These are phyloP conservation scores for Calameuta pallipes DNA, from an alignment of 2,888 invertebrate genomes.

Conservation along the genomic window DNA sequence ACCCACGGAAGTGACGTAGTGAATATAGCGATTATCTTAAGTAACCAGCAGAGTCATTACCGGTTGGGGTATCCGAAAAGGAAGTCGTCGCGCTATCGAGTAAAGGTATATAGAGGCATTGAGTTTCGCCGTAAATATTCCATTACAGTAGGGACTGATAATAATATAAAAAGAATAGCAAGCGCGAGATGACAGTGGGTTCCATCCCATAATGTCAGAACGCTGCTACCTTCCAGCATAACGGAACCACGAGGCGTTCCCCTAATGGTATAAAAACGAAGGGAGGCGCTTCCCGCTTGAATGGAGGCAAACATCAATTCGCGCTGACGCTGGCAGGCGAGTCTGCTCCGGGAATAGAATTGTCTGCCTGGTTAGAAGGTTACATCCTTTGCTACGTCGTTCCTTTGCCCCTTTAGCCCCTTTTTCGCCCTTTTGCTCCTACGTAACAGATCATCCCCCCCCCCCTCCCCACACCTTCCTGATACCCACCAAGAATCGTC, in stretches of 20 bases:
- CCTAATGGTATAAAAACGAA: conserved; percentile 45
- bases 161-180: conserved; percentile 9
- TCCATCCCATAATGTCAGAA: conserved; percentile 13
- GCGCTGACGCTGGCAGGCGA: conserved; percentile 38
- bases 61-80: not conserved
- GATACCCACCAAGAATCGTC: not conserved
- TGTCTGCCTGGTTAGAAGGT: conserved; percentile 36
- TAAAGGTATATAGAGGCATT: not conserved
- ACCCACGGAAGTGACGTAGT: not conserved
- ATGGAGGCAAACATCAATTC: conserved; percentile 49
- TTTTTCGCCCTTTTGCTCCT: not conserved
- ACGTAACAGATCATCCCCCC: not conserved
- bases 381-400: conserved; percentile 21
- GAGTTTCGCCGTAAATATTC: conserved; percentile 1
- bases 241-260: conserved; percentile 38
- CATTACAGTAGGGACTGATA: not conserved
- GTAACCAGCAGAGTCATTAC: not conserved
- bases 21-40: not conserved
- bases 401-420: conserved; percentile 1
- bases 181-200: conserved; percentile 3
- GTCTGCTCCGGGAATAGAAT: conserved; percentile 35
- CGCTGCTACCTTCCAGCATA: conserved; percentile 27
- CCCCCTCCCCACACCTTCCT: not conserved
- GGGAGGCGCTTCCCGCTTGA: conserved; percentile 37
- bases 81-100: not conserved